Base-by-base conservation (phyloP, 1,140 invertebrate genomes). In the Harpegnathos saltator region DNA sequence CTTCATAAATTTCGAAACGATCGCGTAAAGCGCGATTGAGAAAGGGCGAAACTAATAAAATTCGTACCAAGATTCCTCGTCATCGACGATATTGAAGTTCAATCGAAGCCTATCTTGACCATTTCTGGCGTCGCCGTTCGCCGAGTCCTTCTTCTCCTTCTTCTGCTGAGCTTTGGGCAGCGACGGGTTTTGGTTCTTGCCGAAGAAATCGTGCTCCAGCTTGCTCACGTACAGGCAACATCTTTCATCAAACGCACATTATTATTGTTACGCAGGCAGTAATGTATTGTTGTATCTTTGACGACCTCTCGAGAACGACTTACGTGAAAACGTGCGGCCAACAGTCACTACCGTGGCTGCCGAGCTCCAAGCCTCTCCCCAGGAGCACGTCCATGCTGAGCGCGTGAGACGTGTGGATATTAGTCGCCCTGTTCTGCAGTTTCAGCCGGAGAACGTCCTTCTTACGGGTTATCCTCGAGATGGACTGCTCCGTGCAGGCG, bases 251-350 rank as follows among this genome's bases (percentile, higher is more conserved):
- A 71, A 80, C 19, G 3, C 11, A 48, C n/a, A 58, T 44, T 44
- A 3, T 33, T 33, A 3, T 3, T 48, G 3, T 44, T 11, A 17
- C 63, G 24, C 7, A 61, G 3, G 7, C 26, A 44, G 38, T 17
- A 33, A 58, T 14, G 24, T 0, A 38, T n/a, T 4, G 5, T 81
- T 74, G 24, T 17, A 44, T 19, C 38, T 68, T 11, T 0, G 22
- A 65, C 7, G 2, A 4, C 4, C 19, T 33, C 0, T 24, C 50
- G 15, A 26, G 14, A 33, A 48, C 24, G 3, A 83, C 89, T 91
- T 96, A 98, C 92, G 97, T 96, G 91, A 99, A 98, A 77, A 99
- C 97, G 92, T 98, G 98, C 50, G 97, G 96, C 98, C 98, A 99
- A 90, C 98, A 99, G 82, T 98, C 97, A 54, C 97, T 96, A 33